Evolutionary conservation across 2,113 vertebrate species (phyloP).

Genomic region (Sander vitreus): DNA sequence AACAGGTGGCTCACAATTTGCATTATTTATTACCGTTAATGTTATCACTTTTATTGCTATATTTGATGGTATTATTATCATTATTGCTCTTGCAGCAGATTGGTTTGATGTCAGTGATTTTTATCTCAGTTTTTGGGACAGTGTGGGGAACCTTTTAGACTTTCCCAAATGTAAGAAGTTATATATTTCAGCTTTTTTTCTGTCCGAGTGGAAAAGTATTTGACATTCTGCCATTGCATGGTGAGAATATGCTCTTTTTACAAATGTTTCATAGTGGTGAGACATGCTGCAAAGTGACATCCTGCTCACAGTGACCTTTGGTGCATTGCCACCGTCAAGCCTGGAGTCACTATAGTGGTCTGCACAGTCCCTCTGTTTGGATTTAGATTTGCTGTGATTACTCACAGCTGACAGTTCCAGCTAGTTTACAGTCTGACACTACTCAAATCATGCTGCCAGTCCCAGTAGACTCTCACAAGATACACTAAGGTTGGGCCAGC

Average conservation of each 20-base stretch:
- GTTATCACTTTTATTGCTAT: constrained; percentile 79
- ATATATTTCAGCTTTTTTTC: constrained; percentile 58
- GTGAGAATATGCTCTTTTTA: constrained; percentile 58
- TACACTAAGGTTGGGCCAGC: constrained; percentile 42
- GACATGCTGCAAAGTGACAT: constrained; percentile 49
- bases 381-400: constrained; percentile 59
- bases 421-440: constrained; percentile 69
- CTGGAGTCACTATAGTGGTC: constrained; percentile 57
- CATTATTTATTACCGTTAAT: constrained; percentile 83
- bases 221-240: constrained; percentile 70
- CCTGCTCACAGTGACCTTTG: constrained; percentile 58
- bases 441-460: constrained; percentile 55
- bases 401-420: constrained; percentile 58
- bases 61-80: constrained; percentile 83
- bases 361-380: constrained; percentile 53
- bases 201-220: constrained; percentile 71
- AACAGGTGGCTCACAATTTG: constrained; percentile 72
- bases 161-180: constrained; percentile 62
- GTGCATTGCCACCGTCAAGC: constrained; percentile 44
- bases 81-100: constrained; percentile 80
- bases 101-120: constrained; percentile 81
- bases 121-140: constrained; percentile 71
- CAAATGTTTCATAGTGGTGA: constrained; percentile 54
- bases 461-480: constrained; percentile 47
- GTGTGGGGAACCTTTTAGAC: constrained; percentile 55